These are phyloP conservation scores for Phylloscopus whistleri DNA, from an alignment of 2,113 vertebrate species.

Conservation along the genomic window DNA sequence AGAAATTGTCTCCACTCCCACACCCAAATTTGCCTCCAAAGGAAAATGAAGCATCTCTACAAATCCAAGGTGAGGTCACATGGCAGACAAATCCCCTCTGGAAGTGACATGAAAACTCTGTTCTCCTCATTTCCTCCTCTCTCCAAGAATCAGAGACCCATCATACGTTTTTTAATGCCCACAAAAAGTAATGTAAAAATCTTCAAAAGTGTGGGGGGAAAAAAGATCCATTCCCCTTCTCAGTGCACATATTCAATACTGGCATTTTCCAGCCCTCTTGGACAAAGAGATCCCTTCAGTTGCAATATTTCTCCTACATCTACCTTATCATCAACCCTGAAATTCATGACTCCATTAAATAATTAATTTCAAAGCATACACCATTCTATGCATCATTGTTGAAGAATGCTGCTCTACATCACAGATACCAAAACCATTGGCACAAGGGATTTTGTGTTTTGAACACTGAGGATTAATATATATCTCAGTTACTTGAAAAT, in stretches of 20 bases:
- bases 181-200: background rate
- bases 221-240: background rate
- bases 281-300: background rate
- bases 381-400: background rate
- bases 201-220: background rate
- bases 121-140: background rate
- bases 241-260: background rate
- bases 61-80: background rate
- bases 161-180: background rate
- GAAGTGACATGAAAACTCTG: background rate
- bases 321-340: background rate
- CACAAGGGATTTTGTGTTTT: background rate
- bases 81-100: background rate
- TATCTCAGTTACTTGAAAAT: background rate
- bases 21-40: background rate
- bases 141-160: background rate
- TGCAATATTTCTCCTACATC: background rate
- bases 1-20: background rate
- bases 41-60: background rate
- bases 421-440: background rate
- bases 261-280: background rate
- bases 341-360: background rate
- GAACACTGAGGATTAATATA: background rate
- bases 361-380: background rate
- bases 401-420: background rate